Percentiles rank a stretch among this genome's conserved stretches.
These are phyloP conservation scores for Eleutherodactylus coqui DNA, from an alignment of 2,797 vertebrate genomes.

Conservation along the genomic window DNA sequence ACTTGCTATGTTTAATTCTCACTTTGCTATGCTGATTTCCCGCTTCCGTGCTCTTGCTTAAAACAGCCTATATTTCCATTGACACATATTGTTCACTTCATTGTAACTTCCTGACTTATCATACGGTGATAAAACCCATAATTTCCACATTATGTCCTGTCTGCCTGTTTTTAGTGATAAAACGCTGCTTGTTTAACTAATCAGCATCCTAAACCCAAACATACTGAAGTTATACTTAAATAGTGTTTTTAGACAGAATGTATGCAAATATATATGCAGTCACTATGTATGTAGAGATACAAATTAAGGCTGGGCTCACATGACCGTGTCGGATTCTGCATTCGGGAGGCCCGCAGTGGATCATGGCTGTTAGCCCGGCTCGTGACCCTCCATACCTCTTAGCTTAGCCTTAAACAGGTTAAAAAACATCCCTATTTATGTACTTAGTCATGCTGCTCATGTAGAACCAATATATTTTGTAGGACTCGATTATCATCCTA, in stretches of 20 bases:
- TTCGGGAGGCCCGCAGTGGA: no score
- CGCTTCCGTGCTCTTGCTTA: slow-evolving; percentile 17
- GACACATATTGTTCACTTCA: slow-evolving; percentile 56
- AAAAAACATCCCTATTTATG: no score
- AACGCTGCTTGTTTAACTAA: neutral
- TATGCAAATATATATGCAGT: neutral
- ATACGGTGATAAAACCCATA: slow-evolving; percentile 2
- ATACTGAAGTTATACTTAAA: neutral
- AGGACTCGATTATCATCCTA: no score
- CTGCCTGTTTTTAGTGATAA: slow-evolving; percentile 17
- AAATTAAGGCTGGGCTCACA: neutral
- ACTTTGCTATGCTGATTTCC: slow-evolving; percentile 30
- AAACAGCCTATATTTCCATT: slow-evolving; percentile 49
- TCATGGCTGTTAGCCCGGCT: no score
- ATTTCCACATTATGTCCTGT: slow-evolving; percentile 78
- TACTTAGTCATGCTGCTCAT: no score
- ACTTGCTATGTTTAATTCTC: slow-evolving; percentile 45
- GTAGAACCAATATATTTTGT: no score
- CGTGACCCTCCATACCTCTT: no score
- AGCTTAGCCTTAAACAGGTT: no score
- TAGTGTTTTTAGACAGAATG: neutral
- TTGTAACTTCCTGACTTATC: slow-evolving; percentile 37
- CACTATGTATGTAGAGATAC: neutral
- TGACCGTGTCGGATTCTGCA: no score
- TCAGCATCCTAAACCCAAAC: neutral